Evolutionary conservation across 2,888 invertebrate genomes (phyloP).

Genomic region (Mythimna lalbum): DNA sequence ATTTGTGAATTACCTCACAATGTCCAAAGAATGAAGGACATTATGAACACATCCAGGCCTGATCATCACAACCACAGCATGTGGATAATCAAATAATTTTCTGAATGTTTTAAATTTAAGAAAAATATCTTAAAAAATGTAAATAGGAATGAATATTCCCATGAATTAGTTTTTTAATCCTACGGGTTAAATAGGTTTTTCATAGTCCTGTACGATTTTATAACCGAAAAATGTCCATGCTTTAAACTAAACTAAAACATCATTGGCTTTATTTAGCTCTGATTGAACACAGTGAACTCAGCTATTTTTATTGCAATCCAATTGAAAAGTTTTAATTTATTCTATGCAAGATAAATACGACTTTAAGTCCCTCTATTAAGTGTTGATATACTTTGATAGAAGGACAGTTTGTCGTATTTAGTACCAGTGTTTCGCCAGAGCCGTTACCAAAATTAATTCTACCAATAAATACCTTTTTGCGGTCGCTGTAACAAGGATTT

Average conservation of each 20-base stretch:
- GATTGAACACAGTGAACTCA: constrained; percentile 57
- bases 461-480: constrained; percentile 76
- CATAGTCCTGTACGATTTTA: constrained; percentile 75
- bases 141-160: constrained; percentile 66
- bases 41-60: constrained; percentile 42
- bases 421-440: constrained; percentile 52
- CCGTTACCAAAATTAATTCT: constrained; percentile 72
- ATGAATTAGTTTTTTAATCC: constrained; percentile 36
- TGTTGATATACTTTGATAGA: constrained; percentile 1
- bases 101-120: constrained; percentile 8
- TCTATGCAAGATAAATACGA: constrained; percentile 8
- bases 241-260: constrained; percentile 75
- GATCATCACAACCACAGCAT: constrained; percentile 54
- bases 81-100: constrained; percentile 47
- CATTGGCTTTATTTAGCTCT: constrained; percentile 58
- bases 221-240: constrained; percentile 73
- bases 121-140: constrained; percentile 47
- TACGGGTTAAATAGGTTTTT: constrained; percentile 72
- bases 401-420: constrained; percentile 8
- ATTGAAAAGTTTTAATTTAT: neutral
- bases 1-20: constrained; percentile 36
- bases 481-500: constrained; percentile 79
- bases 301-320: neutral
- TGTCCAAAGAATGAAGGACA: constrained; percentile 47
- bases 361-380: constrained; percentile 4